Conservation (phyloP, 1,140 invertebrate genomes). For the Neodiprion lecontei region DNA sequence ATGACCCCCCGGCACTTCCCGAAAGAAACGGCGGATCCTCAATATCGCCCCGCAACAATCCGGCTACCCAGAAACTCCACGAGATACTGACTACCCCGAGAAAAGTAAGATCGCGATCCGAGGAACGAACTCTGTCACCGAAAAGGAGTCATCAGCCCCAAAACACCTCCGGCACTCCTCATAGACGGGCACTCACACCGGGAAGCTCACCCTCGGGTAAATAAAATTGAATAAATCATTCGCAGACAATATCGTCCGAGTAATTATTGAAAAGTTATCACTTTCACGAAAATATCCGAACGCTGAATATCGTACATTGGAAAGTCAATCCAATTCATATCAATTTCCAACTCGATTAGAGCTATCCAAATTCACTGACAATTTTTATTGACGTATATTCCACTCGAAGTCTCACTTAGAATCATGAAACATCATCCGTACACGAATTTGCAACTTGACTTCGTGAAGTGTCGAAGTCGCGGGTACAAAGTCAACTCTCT, state of each 20-base stretch:
- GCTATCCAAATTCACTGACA: too few relatives aligned
- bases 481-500: too few relatives aligned
- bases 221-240: neutral
- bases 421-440: too few relatives aligned
- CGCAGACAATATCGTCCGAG: neutral
- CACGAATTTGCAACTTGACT: too few relatives aligned
- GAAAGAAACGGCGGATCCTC: constrained; percentile 43
- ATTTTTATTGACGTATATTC: too few relatives aligned
- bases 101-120: constrained; percentile 60
- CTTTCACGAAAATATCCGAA: neutral
- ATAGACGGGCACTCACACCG: constrained; percentile 57
- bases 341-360: too few relatives aligned
- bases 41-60: constrained; percentile 64
- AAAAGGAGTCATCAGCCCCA: constrained; percentile 54
- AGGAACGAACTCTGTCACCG: constrained; percentile 49
- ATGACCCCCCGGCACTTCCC: constrained; percentile 48
- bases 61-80: constrained; percentile 78
- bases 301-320: neutral
- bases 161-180: constrained; percentile 47
- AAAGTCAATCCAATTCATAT: too few relatives aligned
- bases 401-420: too few relatives aligned
- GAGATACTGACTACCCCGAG: constrained; percentile 75
- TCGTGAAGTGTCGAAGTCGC: too few relatives aligned
- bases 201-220: constrained; percentile 53
- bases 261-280: neutral